Conservation (phyloP, 2,797 vertebrate genomes). For the Typhlichthys eigenmanni region DNA sequence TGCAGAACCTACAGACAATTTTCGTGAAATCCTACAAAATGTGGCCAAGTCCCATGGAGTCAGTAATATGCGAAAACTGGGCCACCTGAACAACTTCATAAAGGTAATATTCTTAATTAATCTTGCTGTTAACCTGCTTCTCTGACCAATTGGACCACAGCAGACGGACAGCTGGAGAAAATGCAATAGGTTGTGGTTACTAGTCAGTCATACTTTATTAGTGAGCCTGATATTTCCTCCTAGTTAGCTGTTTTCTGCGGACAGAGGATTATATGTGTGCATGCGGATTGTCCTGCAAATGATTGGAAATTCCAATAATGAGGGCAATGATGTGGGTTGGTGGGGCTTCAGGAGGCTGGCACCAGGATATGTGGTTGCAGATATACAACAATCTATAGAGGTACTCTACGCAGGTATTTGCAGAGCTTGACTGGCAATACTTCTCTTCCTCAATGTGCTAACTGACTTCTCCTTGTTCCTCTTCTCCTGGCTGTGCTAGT, state of each 20-base stretch:
- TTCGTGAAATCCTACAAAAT: constrained; percentile 98
- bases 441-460: constrained; percentile 19
- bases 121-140: not conserved
- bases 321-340: no score
- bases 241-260: no score
- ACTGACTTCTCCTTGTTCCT: constrained; percentile 50
- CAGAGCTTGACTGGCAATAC: constrained; percentile 12
- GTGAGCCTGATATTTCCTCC: no score
- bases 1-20: constrained; percentile 93
- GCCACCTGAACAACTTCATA: constrained; percentile 99
- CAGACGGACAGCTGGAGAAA: not conserved
- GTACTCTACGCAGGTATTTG: no score
- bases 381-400: no score
- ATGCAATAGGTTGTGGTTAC: not conserved
- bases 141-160: constrained; percentile 2
- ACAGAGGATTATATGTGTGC: no score
- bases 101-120: constrained; percentile 81
- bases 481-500: constrained; percentile 46
- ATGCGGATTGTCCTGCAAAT: no score
- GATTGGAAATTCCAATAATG: no score
- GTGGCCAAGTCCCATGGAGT: constrained; percentile 96
- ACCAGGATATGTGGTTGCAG: constrained; percentile 4
- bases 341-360: no score
- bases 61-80: constrained; percentile 98
- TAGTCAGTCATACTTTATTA: not conserved